Base-by-base conservation (phyloP, 2,113 vertebrate genomes). In the Zootoca vivipara region DNA sequence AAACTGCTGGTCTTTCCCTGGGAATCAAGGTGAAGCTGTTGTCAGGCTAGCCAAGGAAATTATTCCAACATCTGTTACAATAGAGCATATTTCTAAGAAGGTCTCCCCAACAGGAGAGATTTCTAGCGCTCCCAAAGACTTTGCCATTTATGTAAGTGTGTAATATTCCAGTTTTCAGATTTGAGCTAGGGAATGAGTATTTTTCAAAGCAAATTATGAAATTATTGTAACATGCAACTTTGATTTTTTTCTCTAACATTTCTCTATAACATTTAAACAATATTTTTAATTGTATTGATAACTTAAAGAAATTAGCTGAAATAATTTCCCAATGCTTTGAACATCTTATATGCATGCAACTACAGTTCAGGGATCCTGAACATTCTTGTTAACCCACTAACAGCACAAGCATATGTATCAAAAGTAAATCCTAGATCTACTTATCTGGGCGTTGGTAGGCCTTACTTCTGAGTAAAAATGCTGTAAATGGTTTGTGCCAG, bases 1-100 rank as follows among this genome's bases (percentile, higher is more conserved):
- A 33, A 93, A 95, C 18, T 96, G 95, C 87, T 96, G 95, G 95
- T 89, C 95, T 78, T 96, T 96, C 9, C 89, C 94, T 1, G 94
- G 95, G 24, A 89, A 86, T 81, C 88, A 89, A 85, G 95, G 94
- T 24, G 94, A 96, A 1, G 62, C 81, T 64, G 56, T 94, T 0
- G 90, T 96, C 81, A 94, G 80, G 64, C 90, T 96, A 1, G 91
- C 93, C 65, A 86, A 38, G 75, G 90, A 86, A 85, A 92, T 96
- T 46, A 35, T 74, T 1, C 95, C 95, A 5, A 91, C 52, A 1
- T 90, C 94, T 0, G 91, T 96, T 8, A 96, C 95, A 77, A 67
- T 96, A 81, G 94, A 96, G 26, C 95, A 96, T 67, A 96, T 96
- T 84, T 92, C 94, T 0, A 87, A 94, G 87, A 95, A 82, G 72